Conservation (phyloP, 2,888 invertebrate species). For the Microctonus hyperodae region DNA sequence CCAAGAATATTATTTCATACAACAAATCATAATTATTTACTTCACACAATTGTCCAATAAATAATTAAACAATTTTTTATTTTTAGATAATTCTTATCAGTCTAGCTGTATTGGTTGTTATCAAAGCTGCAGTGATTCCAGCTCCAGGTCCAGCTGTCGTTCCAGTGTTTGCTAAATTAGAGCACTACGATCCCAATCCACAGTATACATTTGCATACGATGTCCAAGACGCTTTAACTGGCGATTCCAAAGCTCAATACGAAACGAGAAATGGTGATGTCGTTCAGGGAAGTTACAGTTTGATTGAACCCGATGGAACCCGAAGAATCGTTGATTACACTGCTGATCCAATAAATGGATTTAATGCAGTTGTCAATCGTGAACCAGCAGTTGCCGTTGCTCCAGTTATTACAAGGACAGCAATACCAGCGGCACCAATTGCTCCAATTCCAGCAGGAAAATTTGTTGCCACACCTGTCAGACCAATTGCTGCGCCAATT, state of each 20-base stretch:
- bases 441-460: slow-evolving; percentile 42
- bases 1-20: too few species aligned
- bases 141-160: slow-evolving; percentile 34
- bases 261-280: slow-evolving; percentile 55
- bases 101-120: slow-evolving; percentile 42
- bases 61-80: not conserved
- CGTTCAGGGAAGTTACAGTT: slow-evolving; percentile 55
- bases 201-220: slow-evolving; percentile 57
- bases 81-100: slow-evolving; percentile 31
- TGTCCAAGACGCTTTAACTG: slow-evolving; percentile 54
- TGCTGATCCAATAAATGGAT: slow-evolving; percentile 55
- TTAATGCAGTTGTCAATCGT: slow-evolving; percentile 60
- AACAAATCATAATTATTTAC: too few species aligned
- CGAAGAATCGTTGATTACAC: slow-evolving; percentile 57
- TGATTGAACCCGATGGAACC: slow-evolving; percentile 57
- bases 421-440: slow-evolving; percentile 40
- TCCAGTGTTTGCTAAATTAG: slow-evolving; percentile 45
- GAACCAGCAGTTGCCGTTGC: slow-evolving; percentile 48
- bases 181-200: slow-evolving; percentile 51
- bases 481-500: slow-evolving; percentile 15
- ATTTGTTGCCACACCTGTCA: slow-evolving; percentile 21
- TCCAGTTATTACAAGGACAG: slow-evolving; percentile 52
- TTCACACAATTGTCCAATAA: not conserved
- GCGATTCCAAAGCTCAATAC: slow-evolving; percentile 57
- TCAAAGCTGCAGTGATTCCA: slow-evolving; percentile 30